phyloP scores from a whole-genome alignment of 92 coral and sea anemone species.

The Umimayanthus kanabou region DNA sequence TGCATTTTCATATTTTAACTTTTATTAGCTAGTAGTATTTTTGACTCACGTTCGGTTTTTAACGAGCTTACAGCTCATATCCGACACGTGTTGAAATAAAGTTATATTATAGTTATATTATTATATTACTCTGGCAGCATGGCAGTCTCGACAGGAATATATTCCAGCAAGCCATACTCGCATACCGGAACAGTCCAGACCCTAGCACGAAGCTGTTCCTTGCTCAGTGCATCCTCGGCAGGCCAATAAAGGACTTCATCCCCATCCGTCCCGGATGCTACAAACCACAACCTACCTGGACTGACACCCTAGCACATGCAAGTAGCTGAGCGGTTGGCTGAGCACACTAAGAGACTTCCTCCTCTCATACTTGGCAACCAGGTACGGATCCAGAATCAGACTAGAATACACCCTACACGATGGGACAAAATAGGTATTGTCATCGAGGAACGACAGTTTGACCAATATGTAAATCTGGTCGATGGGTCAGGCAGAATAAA shows the following conservation, averaged over 20 bases:
- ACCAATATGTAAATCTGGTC: conserved; percentile 43
- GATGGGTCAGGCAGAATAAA: conserved; percentile 52
- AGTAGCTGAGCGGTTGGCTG: background rate
- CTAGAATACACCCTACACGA: conserved; percentile 29
- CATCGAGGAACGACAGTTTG: conserved; percentile 44
- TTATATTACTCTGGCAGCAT: background rate
- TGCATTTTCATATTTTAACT: too few relatives aligned
- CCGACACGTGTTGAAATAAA: too few relatives aligned
- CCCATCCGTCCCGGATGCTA: conserved; percentile 37
- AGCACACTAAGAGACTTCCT: conserved; percentile 30
- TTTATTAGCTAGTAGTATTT: too few relatives aligned
- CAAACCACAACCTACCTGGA: conserved; percentile 34
- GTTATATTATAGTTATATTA: too few relatives aligned
- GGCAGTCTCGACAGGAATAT: conserved; percentile 50
- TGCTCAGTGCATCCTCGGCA: conserved; percentile 16
- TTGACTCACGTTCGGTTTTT: too few relatives aligned
- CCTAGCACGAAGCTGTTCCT: conserved; percentile 48
- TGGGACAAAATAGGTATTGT: conserved; percentile 51
- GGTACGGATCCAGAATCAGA: conserved; percentile 40
- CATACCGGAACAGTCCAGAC: conserved; percentile 58
- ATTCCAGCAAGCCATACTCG: conserved; percentile 48
- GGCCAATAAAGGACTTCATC: too few relatives aligned
- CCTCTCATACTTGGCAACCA: conserved; percentile 18
- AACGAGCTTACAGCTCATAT: too few relatives aligned
- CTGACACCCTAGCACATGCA: conserved; percentile 2